Evolutionary conservation across 2,888 invertebrate species (phyloP).

Genomic region (Sacculina carcini): DNA sequence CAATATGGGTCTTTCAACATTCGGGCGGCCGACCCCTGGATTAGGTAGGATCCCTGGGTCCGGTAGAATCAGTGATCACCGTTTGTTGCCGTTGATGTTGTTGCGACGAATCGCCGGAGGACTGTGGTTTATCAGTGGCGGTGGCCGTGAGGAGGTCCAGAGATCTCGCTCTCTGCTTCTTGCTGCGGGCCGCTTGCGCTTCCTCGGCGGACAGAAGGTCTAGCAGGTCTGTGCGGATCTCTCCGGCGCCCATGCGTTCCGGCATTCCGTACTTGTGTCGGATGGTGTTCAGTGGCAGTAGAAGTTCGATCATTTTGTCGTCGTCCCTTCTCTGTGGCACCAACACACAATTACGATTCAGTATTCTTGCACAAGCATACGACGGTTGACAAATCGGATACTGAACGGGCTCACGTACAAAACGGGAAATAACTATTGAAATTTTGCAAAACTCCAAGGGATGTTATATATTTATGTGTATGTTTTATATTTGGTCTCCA

Average conservation of each 20-base stretch:
- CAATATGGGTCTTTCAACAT: no score
- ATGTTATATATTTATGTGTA: background rate
- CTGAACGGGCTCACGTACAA: no score
- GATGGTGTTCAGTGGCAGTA: conserved; percentile 11
- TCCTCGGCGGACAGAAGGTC: background rate
- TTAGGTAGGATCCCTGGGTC: no score
- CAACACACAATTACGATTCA: no score
- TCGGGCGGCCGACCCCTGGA: no score
- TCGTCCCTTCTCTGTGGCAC: conserved; percentile 11
- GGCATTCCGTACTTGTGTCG: conserved; percentile 3
- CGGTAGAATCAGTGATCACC: no score
- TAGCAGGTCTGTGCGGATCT: background rate
- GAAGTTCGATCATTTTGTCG: conserved; percentile 10
- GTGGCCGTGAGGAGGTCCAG: background rate
- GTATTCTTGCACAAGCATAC: no score
- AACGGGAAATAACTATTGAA: background rate
- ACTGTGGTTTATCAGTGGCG: no score
- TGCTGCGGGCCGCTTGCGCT: background rate
- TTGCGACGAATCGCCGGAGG: no score
- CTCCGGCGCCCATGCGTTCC: background rate
- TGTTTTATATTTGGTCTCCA: no score
- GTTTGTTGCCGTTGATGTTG: no score
- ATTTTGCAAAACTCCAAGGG: background rate
- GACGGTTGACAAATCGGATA: no score
- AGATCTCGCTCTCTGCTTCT: background rate